Evolutionary conservation across 2,113 vertebrate species (phyloP).

Genomic region (Fulmarus glacialis): DNA sequence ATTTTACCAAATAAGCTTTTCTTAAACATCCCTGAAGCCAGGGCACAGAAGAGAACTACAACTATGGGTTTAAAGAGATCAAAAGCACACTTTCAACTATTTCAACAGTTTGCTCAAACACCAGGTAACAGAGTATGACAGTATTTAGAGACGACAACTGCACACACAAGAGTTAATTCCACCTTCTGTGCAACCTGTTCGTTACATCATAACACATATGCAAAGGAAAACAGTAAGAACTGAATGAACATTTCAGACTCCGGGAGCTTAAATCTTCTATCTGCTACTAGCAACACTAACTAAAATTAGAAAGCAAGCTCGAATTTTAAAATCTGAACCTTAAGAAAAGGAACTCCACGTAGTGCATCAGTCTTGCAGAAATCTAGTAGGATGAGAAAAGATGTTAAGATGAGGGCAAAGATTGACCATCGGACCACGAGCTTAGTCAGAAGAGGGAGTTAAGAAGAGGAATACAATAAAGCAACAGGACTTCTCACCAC

Average conservation of each 20-base stretch:
- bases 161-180: not conserved
- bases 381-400: not conserved
- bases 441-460: not conserved
- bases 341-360: not conserved
- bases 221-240: not conserved
- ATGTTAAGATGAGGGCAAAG: not conserved
- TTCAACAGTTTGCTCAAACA: not conserved
- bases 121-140: not conserved
- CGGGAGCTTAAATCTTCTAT: not conserved
- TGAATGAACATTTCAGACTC: not conserved
- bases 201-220: not conserved
- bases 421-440: not conserved
- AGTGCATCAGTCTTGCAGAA: not conserved
- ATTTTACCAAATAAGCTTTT: not conserved
- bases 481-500: not conserved
- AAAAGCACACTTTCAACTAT: not conserved
- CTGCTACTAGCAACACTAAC: not conserved
- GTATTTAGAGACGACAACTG: not conserved
- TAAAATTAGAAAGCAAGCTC: not conserved
- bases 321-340: not conserved
- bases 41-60: not conserved
- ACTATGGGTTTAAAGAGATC: not conserved
- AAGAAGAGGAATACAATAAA: not conserved
- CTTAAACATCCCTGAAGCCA: not conserved
- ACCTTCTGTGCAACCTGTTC: not conserved